Base-by-base conservation (phyloP, 2,797 vertebrate species). In the Myioborus miniatus region DNA sequence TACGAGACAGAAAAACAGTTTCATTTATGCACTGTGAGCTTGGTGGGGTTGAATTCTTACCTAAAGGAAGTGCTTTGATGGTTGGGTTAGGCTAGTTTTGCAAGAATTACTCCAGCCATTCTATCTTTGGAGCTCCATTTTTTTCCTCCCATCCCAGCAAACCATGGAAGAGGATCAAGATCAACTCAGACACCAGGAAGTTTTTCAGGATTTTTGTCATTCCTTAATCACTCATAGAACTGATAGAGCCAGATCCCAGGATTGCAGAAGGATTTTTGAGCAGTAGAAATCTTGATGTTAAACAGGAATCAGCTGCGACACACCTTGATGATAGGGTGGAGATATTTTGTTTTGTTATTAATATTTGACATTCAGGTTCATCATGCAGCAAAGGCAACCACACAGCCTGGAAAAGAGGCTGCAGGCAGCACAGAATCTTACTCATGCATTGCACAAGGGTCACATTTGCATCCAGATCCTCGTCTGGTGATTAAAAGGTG, bases 11-110 rank as follows among this genome's bases (percentile, higher is more conserved):
- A 96, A 93, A 87, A 96, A 83, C 83, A 85, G 63, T 75, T 97
- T 89, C 85, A 78, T 97, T 88, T 93, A 84, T 96, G 87, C 78
- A 89, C 93, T 93, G n/a, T 83, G 93, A 95, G 76, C 24, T 96
- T 94, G 95, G 55, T 78, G 89, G 64, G 32, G 94, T 92, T 30
- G 37, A 82, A 83, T 79, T 70, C 87, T 95, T 95, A 95, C 95
- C 95, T 97, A 95, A 94, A 97, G 95, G 97, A 97, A 98, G 83
- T 82, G 89, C 95, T 97, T 97, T 97, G 94, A 95, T 84, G 90
- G 62, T 96, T 87, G 70, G 49, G 80, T 81, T 97, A 95, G 96
- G 85, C 78, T 85, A 93, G 95, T 96, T 98, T 97, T 97, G 90
- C 86, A 97, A 94, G 94, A 96, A 56, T 94, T 89, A 89, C 58